Evolutionary conservation across 2,113 vertebrate genomes (phyloP), one percentile per base, ranked within the genome.

Genomic region (Puma concolor): DNA sequence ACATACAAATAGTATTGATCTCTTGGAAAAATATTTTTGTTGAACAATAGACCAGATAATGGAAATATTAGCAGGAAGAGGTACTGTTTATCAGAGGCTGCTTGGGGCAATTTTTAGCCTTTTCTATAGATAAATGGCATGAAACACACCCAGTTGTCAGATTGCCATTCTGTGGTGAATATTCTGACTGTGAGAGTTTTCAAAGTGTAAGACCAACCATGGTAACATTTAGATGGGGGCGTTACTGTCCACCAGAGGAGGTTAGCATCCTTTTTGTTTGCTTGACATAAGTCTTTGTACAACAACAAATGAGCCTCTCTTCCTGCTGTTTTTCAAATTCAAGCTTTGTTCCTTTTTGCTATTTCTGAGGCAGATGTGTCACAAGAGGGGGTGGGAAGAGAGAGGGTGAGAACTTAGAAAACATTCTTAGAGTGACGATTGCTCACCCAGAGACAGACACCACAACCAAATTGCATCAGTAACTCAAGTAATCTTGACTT

Each of bases 221-320:
- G 38, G 94, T 2, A 93, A 27, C 96, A 13, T 97, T 98, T 84
- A 17, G 96, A 97, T 79, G 48, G 16, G 88, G 94, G 97, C 41
- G 57, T 93, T 79, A 80, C 67, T 2, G 11, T 67, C 83, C 76
- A 63, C 57, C 63, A 79, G 41, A 84, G 90, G 33, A 97, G 91
- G 67, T 88, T 54, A 97, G 25, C 79, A 31, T 92, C 4, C 41
- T 93, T 93, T 94, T 94, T 96, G 29, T 97, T 90, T 96, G 4
- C 69, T 97, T 98, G 87, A 96, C 76, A 97, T 88, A 96, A 93
- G 88, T 93, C 95, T 98, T 97, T 94, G 50, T 94, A 96, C 66
- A 97, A 64, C 36, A 98, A 57, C 13, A 97, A 98, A 97, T 96
- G 76, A 95, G 29, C 50, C 95, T 44, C 11, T 91, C 36, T 88